Evolutionary conservation across 2,888 invertebrate genomes (phyloP), one percentile per base, ranked within the genome.

Genomic region (Ceraclea dissimilis): DNA sequence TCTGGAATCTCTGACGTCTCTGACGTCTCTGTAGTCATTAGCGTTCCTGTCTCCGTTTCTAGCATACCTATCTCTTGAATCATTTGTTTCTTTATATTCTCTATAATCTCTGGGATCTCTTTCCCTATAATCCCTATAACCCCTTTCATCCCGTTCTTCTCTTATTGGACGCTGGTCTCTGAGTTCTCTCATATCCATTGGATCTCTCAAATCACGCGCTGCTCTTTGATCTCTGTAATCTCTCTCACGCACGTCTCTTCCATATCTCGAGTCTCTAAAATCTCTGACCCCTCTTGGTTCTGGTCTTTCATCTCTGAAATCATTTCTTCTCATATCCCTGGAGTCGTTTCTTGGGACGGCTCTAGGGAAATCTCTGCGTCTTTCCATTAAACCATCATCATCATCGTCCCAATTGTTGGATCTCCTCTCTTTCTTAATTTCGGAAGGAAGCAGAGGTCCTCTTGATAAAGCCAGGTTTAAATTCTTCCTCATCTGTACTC

Each of bases 401-500:
- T 62, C 62, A 31, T 62, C 63, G 18, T 58, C 58, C 57, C 59
- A 58, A 13, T 57, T 57, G 11, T 57, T 57, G 31, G 49, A 56
- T 19, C 59, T 52, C 44, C 57, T 48, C 18, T 58, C 59, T 17
- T 52, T 49, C 71, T 76, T 75, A 71, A 77, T 75, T 69, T 77
- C 77, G 8, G 53, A 47, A 54, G 76, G 76, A 69, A 77, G 75
- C 73, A 77, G 75, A 71, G 77, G 76, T 62, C 78, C 76, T 70
- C 76, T 76, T 69, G 76, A 73, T 63, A 78, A 75, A 65, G 74
- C 72, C 63, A 77, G 75, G 61, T 78, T 68, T 70, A 77, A 75
- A 66, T 78, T 78, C 63, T 78, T 70, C 58, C 78, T 67, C 60
- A 77, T 73, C 47, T 76, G 76, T 72, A 77, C 78, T 60, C 78